A percentile compares a stretch with the other conserved stretches of the same genome.
These are phyloP conservation scores for Belgica antarctica DNA, from an alignment of 2,888 invertebrate genomes.

Conservation along the genomic window DNA sequence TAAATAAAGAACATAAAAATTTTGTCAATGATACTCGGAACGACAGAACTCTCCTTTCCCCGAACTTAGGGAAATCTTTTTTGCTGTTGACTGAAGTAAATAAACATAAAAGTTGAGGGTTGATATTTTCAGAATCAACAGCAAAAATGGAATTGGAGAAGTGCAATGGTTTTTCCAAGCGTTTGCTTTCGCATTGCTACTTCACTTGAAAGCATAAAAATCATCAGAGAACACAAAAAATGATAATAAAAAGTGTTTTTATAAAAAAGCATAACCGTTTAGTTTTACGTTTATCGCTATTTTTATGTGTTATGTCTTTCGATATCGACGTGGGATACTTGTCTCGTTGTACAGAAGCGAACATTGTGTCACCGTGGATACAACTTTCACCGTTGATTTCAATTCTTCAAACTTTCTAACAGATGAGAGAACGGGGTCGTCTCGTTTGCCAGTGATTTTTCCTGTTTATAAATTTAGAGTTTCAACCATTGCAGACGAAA, in stretches of 20 bases:
- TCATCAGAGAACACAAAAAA: constrained; percentile 17
- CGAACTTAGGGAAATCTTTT: not conserved
- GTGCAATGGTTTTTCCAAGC: not conserved
- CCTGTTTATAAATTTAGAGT: too few relatives aligned
- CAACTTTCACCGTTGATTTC: not conserved
- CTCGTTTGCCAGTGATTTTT: too few relatives aligned
- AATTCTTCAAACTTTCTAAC: not conserved
- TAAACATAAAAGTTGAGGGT: constrained; percentile 21
- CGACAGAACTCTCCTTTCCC: too few relatives aligned
- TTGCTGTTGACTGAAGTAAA: not conserved
- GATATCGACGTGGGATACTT: constrained; percentile 18
- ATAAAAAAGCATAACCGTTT: constrained; percentile 34
- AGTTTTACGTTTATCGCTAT: constrained; percentile 34
- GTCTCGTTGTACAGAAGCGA: not conserved
- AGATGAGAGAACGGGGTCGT: too few relatives aligned
- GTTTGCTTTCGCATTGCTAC: not conserved
- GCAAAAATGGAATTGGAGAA: not conserved
- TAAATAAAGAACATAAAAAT: not conserved
- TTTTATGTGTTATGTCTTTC: constrained; percentile 42
- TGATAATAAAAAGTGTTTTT: constrained; percentile 1
- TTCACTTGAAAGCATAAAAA: not conserved
- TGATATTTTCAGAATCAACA: constrained; percentile 13
- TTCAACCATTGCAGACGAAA: too few relatives aligned
- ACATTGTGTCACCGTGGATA: not conserved
- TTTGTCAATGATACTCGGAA: not conserved